Conservation (phyloP, 2,888 invertebrate genomes). For the Ecliptopera silaceata region DNA sequence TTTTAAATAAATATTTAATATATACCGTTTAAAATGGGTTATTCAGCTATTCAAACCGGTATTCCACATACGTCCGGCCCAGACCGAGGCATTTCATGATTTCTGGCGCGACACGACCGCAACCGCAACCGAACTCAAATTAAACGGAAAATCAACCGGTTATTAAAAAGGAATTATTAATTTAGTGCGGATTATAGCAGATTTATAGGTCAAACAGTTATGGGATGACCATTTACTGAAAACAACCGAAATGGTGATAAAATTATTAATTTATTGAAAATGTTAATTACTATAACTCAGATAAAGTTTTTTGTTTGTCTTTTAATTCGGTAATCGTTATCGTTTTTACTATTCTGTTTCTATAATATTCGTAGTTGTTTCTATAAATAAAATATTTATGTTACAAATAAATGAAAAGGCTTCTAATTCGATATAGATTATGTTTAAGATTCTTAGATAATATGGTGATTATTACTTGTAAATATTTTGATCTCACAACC, state of each 20-base stretch:
- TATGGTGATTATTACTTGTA: no score
- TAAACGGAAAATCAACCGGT: conserved; percentile 18
- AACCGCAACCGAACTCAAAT: conserved; percentile 17
- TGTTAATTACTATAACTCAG: no score
- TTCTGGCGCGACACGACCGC: conserved; percentile 10
- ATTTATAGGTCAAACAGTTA: conserved; percentile 8
- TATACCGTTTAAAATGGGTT: conserved; percentile 3
- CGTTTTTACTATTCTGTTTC: no score
- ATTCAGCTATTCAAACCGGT: neutral
- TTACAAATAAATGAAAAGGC: no score
- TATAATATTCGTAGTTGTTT: no score
- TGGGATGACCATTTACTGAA: neutral
- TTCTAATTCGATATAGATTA: no score
- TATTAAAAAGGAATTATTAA: conserved; percentile 15
- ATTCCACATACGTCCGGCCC: conserved; percentile 11
- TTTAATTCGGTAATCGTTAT: no score
- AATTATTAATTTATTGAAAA: neutral
- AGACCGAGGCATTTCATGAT: conserved; percentile 13
- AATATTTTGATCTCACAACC: no score
- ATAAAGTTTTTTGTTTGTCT: no score
- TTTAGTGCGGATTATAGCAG: conserved; percentile 2
- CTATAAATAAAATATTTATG: no score
- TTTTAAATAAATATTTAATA: neutral
- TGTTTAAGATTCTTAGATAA: no score
- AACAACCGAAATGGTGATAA: neutral